Base-by-base conservation (phyloP, 2,113 vertebrate genomes). In the Hippocampus comes region DNA sequence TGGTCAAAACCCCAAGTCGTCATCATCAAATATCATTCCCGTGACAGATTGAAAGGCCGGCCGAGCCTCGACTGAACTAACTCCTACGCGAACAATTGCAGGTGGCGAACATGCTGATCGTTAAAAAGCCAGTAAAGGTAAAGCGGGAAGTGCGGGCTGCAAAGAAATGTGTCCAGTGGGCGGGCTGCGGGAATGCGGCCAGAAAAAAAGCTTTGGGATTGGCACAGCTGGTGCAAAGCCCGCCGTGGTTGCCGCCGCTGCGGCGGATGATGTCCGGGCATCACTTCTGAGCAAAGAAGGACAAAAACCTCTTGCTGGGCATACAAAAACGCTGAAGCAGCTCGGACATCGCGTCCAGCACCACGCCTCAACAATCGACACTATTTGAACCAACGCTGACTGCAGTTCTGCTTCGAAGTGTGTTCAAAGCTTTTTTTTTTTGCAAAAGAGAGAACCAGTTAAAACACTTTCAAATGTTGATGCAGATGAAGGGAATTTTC, bases 181-280 rank as follows among this genome's bases (percentile, higher is more conserved):
- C 5, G 83, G 73, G 74, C 51, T 75, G 60, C 70, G 71, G 78
- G 75, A 77, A 82, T 79, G 71, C 84, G 81, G 79, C 77, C 75
- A 38, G 76, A 76, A 73, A 38, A 81, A 74, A 66, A 67, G 75
- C 76, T 79, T 83, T 86, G 89, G 90, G 86, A 82, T 88, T 84
- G 84, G 34, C 84, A 76, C 90, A 91, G 91, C 90, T 92, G 91
- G 82, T 87, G 82, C 72, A 77, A 85, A 77, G 73, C 82, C 61
- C 9, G 30, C 61, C 23, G 41, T 21, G n/a, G 63, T 41, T n/a
- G 8, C 4, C 8, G 41, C 41, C 14, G 63, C 21, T 25, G 63
- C 17, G 4, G 41, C 11, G 1, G 41, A 46, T 42, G 63, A 43
- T 86, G 87, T 87, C 74, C 86, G 91, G 90, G 90, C 89, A 89